Evolutionary conservation across 2,888 invertebrate species (phyloP), one percentile per base, ranked within the genome.

Genomic region (Troides helena): DNA sequence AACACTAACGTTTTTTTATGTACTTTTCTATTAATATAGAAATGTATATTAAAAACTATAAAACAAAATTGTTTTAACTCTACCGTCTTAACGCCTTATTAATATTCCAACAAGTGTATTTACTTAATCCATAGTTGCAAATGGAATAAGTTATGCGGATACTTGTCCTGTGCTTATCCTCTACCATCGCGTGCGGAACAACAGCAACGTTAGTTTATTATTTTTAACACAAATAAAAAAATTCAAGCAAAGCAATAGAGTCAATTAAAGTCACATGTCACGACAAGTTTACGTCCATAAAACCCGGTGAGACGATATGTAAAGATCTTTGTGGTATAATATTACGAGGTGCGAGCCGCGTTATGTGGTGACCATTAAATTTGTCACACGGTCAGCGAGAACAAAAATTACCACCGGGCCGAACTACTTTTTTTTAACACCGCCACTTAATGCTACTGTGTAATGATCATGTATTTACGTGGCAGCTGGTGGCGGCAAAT

Each of bases 381-480:
- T 73, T 76, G 72, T 73, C 71, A 71, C 69, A 67, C 64, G 67
- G 67, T 72, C 72, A 72, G 71, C 72, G 69, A 72, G 74, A 76
- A 77, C 69, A 77, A 77, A 80, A 79, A 78, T 76, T 74, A 76
- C 69, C 30, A 73, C 74, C 70, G 68, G 68, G 74, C 69, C 73
- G 72, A 72, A 71, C 63, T 67, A 68, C 69, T 72, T 74, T 75
- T 75, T 77, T 77, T 75, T 77, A 77, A 77, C 77, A 75, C 72
- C 62, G 71, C 71, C 72, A 62, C 74, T 76, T 77, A 77, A 79
- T 79, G 78, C 80, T 82, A 79, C 82, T 78, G 79, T 77, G 76
- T 76, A 78, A 80, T 83, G 81, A 79, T 77, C 68, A 73, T 73
- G 77, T 72, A 74, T 78, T 77, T 81, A 81, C 75, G 78, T 75